These are phyloP conservation scores for Parasteatoda tepidariorum DNA, from an alignment of 1,140 invertebrate genomes.

Conservation along the genomic window DNA sequence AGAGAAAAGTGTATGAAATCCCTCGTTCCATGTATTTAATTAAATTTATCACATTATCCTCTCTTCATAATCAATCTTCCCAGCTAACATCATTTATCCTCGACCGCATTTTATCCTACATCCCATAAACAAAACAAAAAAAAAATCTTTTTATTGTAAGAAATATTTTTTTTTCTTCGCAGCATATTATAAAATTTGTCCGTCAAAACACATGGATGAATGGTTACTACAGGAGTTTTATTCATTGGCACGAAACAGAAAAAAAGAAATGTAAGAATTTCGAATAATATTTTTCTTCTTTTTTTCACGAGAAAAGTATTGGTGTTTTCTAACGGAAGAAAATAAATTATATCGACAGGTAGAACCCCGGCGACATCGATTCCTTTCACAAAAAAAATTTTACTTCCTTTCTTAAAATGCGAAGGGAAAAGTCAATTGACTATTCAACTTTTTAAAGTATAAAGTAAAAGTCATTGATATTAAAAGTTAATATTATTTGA, in stretches of 20 bases:
- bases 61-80: no score
- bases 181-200: neutral
- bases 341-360: constrained; percentile 16
- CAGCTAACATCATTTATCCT: no score
- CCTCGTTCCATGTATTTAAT: no score
- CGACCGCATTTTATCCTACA: no score
- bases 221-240: neutral
- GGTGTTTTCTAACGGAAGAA: constrained; percentile 14
- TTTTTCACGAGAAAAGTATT: constrained; percentile 1
- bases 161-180: neutral
- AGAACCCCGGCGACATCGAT: neutral
- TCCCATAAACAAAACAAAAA: no score
- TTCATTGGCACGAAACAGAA: neutral
- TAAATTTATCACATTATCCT: no score
- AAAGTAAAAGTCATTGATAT: neutral
- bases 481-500: neutral
- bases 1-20: no score
- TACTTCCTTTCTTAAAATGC: neutral
- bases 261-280: neutral
- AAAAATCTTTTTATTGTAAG: neutral
- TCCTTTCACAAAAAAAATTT: neutral
- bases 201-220: neutral
- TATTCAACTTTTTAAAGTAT: neutral
- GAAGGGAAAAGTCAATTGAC: neutral
- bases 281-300: constrained; percentile 18